phyloP scores from a whole-genome alignment of 2,888 invertebrate genomes.

The Tenthredo amoena region DNA sequence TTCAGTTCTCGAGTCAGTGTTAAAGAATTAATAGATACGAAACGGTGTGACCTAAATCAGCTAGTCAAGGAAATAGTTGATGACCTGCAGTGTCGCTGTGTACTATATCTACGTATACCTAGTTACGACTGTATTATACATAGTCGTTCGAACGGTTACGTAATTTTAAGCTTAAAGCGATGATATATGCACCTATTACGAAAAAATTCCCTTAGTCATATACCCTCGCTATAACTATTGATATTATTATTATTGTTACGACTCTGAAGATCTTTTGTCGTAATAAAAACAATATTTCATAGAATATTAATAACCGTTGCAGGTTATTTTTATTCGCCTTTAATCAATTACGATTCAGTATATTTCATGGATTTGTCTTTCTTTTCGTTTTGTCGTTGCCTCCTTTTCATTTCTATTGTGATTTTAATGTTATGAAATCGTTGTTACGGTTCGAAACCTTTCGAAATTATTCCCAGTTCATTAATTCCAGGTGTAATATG shows the following conservation, averaged over 20 bases:
- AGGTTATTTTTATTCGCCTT: no score
- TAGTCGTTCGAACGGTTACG: neutral
- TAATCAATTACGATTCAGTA: no score
- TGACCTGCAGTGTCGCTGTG: neutral
- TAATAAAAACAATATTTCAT: neutral
- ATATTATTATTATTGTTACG: neutral
- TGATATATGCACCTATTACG: neutral
- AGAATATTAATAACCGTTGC: neutral
- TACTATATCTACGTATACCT: neutral
- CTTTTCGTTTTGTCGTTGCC: no score
- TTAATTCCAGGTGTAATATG: no score
- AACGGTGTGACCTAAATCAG: neutral
- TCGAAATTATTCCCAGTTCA: no score
- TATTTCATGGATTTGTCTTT: no score
- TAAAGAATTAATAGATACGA: neutral
- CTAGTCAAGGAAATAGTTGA: constrained; percentile 3
- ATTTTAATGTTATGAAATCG: no score
- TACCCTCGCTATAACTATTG: neutral
- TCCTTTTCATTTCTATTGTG: no score
- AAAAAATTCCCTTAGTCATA: neutral
- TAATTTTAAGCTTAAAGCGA: neutral
- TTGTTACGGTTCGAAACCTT: no score
- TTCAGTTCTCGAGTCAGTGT: no score
- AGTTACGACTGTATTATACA: neutral
- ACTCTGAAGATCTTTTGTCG: neutral